Conservation (phyloP, 1,140 invertebrate species). For the Chelonus insularis region DNA sequence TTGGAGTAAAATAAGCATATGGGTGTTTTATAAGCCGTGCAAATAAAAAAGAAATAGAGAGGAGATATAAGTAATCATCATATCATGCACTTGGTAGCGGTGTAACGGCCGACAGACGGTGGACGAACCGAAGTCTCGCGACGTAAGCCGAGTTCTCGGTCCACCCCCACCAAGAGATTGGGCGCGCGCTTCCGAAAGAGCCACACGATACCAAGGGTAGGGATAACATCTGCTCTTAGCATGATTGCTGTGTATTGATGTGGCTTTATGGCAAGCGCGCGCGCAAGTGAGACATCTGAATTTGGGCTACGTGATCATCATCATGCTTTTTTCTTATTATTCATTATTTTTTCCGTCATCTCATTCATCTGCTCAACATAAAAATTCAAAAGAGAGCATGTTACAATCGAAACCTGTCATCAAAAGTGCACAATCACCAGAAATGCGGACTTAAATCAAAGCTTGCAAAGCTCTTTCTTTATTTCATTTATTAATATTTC, state of each 20-base stretch:
- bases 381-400: no score
- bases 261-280: constrained; percentile 49
- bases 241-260: constrained; percentile 57
- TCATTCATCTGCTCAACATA: no score
- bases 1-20: background rate
- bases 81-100: constrained; percentile 1
- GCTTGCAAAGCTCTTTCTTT: no score
- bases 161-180: constrained; percentile 3
- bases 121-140: constrained; percentile 10
- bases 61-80: background rate
- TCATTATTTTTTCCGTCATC: background rate
- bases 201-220: constrained; percentile 29
- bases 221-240: constrained; percentile 58
- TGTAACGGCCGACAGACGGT: constrained; percentile 1
- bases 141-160: constrained; percentile 6
- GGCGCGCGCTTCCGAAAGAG: constrained; percentile 6
- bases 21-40: no score
- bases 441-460: no score
- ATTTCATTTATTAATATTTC: no score
- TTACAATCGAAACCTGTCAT: no score
- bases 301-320: background rate
- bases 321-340: background rate
- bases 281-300: constrained; percentile 11
- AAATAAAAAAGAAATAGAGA: no score
- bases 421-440: no score